Base-by-base conservation (phyloP, 2,888 invertebrate species). In the Clostera curtula region DNA sequence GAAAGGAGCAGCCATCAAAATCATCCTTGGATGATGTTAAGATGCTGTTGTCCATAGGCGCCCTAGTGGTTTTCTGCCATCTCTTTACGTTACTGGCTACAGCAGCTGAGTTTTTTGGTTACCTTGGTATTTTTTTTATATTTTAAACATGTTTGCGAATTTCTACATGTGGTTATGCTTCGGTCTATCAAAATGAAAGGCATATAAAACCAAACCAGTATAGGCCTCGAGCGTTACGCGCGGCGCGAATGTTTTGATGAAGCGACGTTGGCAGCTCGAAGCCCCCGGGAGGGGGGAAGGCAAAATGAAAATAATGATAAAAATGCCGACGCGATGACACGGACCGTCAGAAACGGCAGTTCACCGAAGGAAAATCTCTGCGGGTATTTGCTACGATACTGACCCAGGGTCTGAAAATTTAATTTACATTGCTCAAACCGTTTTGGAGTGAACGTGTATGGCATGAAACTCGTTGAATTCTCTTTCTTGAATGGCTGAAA, bases 261-360 rank as follows among this genome's bases (percentile, higher is more conserved):
- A 72, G 68, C 68, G 56, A 41, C 43, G 46, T 49, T 46, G 32
- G 4, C 40, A 49, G 43, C 51, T 40, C 44, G 41, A 29, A 29
- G 40, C 48, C 47, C 50, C 53, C 31, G 43, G 46, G 40, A 39
- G 33, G 35, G 41, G 40, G 48, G 48, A 56, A 59, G 57, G 61
- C 57, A 60, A 64, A 70, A 71, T 65, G 63, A 57, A 61, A 68
- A 68, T 67, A 68, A 72, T 70, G 65, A 61, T 63, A 63, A 66
- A 64, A 63, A 57, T 56, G 59, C 54, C 57, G 56, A 53, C 61
- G 51, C 47, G 40, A 34, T 38, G 45, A 35, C 47, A 53, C 41
- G 49, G 52, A 51, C 45, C 38, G 40, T 34, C 40, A 39, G 14
- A 7, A n/a, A 18, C 7, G 18, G 3, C 18, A 18, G 3, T n/a